Percentiles rank a stretch among this genome's conserved stretches.
Evolutionary conservation across 2,888 invertebrate genomes (phyloP).

Genomic region (Anoncus sp.): DNA sequence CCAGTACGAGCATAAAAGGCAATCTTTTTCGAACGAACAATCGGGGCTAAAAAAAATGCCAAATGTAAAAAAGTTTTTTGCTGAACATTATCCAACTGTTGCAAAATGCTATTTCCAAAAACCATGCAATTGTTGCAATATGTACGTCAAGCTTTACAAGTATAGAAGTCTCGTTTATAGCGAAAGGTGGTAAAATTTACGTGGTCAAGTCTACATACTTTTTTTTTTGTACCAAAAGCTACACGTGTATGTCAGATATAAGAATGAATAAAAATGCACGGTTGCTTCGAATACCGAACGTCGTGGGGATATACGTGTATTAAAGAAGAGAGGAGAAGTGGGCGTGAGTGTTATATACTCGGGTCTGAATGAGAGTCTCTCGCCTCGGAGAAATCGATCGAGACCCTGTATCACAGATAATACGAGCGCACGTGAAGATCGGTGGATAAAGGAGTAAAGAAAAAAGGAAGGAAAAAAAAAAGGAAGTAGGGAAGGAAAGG

Average conservation of each 20-base stretch:
- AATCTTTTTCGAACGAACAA: no score
- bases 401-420: constrained; percentile 48
- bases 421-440: constrained; percentile 23
- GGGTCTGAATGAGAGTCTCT: constrained; percentile 38
- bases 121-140: no score
- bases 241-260: neutral
- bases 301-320: neutral
- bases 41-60: no score
- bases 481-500: constrained; percentile 19
- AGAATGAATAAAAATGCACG: neutral
- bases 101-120: no score
- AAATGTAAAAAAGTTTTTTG: no score
- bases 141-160: no score
- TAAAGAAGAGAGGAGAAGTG: constrained; percentile 15
- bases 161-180: no score
- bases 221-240: no score
- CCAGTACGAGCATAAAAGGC: no score
- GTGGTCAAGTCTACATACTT: neutral
- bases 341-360: constrained; percentile 38
- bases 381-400: constrained; percentile 48
- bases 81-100: no score
- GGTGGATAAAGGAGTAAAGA: constrained; percentile 14
- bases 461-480: constrained; percentile 20
- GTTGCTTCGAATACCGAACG: neutral
- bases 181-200: no score